A percentile compares a stretch with the other conserved stretches of the same genome.
These are phyloP conservation scores for Orientallactaga bullata DNA, from an alignment of 2,113 vertebrate genomes.

Conservation along the genomic window DNA sequence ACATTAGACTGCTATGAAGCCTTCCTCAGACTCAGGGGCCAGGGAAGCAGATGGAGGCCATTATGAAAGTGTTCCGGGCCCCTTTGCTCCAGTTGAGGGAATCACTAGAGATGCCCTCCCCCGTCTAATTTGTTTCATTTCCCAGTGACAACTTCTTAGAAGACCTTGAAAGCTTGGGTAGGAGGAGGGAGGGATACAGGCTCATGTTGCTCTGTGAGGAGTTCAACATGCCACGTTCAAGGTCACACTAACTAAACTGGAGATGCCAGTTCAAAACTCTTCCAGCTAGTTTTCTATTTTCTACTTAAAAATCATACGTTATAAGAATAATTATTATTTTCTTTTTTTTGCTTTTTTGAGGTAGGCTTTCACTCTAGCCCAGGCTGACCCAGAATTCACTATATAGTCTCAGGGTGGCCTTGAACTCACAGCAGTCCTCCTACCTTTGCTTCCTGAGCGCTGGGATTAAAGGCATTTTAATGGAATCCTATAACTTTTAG, in stretches of 20 bases:
- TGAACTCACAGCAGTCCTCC: too few species aligned
- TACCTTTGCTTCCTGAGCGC: too few species aligned
- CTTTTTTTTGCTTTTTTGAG: too few species aligned
- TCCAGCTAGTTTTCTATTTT: background rate
- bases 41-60: background rate
- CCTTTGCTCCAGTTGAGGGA: background rate
- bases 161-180: background rate
- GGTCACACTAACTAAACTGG: background rate
- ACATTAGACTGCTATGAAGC: background rate
- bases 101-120: background rate
- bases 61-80: background rate
- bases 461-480: too few species aligned
- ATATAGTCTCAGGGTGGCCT: too few species aligned
- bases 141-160: background rate
- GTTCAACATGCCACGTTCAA: background rate
- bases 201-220: background rate
- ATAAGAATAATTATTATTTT: background rate
- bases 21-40: background rate
- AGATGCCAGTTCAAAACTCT: background rate
- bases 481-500: background rate
- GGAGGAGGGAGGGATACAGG: background rate
- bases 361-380: too few species aligned
- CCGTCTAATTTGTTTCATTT: background rate
- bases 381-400: too few species aligned
- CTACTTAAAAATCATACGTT: background rate